phyloP scores from a whole-genome alignment of 2,797 vertebrate genomes.

The Enteromius trimaculatus region DNA sequence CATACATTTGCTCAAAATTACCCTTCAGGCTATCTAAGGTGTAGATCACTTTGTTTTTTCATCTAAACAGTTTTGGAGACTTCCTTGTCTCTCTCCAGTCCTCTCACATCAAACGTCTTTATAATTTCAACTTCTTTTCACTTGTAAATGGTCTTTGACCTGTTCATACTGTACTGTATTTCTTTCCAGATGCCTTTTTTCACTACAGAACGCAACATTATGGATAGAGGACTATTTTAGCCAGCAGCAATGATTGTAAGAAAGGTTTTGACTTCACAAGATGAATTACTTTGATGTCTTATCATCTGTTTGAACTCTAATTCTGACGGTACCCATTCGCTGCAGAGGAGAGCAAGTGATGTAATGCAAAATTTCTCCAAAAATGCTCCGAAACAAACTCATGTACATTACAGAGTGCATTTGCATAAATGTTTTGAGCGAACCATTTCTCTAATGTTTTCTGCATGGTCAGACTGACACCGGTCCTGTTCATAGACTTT shows the following conservation, averaged over 20 bases:
- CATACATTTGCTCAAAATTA: neutral
- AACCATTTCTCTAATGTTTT: constrained; percentile 4
- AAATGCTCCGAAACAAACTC: neutral
- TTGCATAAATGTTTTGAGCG: neutral
- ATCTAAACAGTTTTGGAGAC: neutral
- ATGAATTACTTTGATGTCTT: neutral
- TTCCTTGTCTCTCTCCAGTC: neutral
- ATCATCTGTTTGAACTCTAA: neutral
- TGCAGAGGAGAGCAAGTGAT: neutral
- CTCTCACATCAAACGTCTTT: neutral
- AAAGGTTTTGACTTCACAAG: neutral
- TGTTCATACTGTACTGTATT: neutral
- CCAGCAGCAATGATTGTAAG: neutral
- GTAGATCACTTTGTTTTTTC: neutral
- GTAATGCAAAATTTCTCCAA: neutral
- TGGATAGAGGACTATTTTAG: neutral
- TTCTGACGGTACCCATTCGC: neutral
- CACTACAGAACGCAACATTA: neutral
- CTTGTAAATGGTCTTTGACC: neutral
- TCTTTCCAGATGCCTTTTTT: neutral
- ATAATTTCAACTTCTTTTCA: neutral
- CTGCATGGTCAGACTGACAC: neutral
- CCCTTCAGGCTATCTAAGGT: neutral
- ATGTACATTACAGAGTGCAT: neutral
- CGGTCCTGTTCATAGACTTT: neutral